Evolutionary conservation across 2,888 invertebrate genomes (phyloP), one percentile per base, ranked within the genome.

Genomic region (Lamproptera curius): DNA sequence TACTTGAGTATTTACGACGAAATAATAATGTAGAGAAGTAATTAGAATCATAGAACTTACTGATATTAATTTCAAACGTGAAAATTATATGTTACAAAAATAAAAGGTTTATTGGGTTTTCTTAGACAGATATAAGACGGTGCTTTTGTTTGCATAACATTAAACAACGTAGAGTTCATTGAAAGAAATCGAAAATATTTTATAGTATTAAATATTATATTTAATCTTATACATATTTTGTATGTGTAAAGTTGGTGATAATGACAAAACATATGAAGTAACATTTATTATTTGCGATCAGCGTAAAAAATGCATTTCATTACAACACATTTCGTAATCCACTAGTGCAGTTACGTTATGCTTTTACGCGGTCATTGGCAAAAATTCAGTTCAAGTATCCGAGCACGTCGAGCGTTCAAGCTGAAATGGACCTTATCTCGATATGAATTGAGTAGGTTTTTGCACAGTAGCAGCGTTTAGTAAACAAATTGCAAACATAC

Each of bases 351-450:
- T 42, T 31, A 37, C 20, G 31, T 46, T 41, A 46, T 46, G 34
- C 41, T 46, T 46, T 41, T 46, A 46, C 31, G 46, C 46, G 47
- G 42, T 47, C 47, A 42, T 47, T 42, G 47, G 42, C 47, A 47
- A 47, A 37, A 47, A 42, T 47, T 36, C 20, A 42, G 42, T 42
- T 42, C 41, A 36, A 42, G 36, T 36, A 31, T 47, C 42, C 33
- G 23, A 15, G 16, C 28, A 16, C 38, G 33, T 9, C 9, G 5
- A 33, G 1, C 5, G 1, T 11, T 8, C 16, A 15, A 31, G n/a
- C 15, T 6, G 33, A 17, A 35, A 28, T 42, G 11, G 23, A 37
- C 31, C 13, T 10, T 47, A 47, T 40, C 1, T 1, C 4, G 2
- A 1, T 1, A 4, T 10, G 8, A n/a, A 2, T 15, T 38, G 34